Evolutionary conservation across 2,888 invertebrate genomes (phyloP), one percentile per base, ranked within the genome.

Genomic region (Lasioglossum lativentre): DNA sequence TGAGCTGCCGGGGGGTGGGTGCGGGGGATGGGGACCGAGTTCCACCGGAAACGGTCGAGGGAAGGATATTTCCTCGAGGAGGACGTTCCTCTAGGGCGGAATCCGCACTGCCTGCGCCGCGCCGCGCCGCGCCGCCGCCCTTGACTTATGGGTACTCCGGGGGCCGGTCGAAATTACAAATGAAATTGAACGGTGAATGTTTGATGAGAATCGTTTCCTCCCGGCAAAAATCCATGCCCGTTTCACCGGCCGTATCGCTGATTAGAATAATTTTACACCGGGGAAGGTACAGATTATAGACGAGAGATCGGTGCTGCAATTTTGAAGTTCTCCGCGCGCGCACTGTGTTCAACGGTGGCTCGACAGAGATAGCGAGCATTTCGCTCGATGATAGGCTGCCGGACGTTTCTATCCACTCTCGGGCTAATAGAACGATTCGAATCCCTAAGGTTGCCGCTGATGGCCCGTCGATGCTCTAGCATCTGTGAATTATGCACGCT

Each of bases 151-250:
- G 71, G 56, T 75, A 78, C 47, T 80, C 34, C 66, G 47, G n/a
- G n/a, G 45, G 23, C 40, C 6, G 52, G 71, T 63, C 68, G 86
- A 78, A 73, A 81, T 86, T 82, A 73, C 78, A 74, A 82, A 81
- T 86, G 81, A 76, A 82, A 86, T 86, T 82, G 80, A 78, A 78
- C 63, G 78, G 52, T 86, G 86, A 80, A 85, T 75, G 56, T 80
- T 85, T 78, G 86, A 86, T 85, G 74, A 74, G 42, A 34, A 56
- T 45, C 71, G 71, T 42, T 42, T 71, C 38, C 71, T 42, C 52
- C 3, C 71, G 42, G 71, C 56, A 71, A 42, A 71, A 71, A 70
- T 66, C 34, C 23, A 8, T 30, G 66, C 30, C 30, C 3, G 30
- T 23, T 23, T 23, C 66, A 3, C 19, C 34, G 23, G 30, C 14